These are phyloP conservation scores for Darevskia mixta DNA, from an alignment of 2,797 vertebrate genomes.

Conservation along the genomic window DNA sequence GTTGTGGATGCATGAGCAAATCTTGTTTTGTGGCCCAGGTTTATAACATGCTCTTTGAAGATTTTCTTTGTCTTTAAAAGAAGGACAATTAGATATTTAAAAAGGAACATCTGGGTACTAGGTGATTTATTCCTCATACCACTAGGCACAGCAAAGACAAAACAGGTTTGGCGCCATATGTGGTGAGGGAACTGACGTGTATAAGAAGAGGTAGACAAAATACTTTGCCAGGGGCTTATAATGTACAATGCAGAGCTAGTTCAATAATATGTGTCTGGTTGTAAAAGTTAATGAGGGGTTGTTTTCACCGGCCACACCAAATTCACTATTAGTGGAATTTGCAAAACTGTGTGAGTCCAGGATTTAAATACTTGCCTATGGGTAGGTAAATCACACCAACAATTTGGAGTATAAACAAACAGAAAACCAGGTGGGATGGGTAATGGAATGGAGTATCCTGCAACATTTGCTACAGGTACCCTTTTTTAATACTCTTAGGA, in stretches of 20 bases:
- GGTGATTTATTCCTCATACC: background rate
- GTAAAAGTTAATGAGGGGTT: background rate
- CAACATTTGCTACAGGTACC: no score
- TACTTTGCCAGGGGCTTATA: background rate
- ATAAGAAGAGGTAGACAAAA: background rate
- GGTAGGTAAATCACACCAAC: background rate
- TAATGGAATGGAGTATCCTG: no score
- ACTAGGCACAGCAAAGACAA: background rate
- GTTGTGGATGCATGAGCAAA: background rate
- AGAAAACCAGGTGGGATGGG: no score
- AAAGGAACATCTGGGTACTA: background rate
- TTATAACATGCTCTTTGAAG: conserved; percentile 22
- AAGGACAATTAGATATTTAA: background rate
- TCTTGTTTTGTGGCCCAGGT: background rate
- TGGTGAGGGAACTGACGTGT: accelerated
- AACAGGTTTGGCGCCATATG: background rate
- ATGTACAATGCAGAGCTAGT: background rate
- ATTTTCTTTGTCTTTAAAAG: background rate
- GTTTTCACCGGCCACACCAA: background rate
- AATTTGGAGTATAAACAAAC: no score
- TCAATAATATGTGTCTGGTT: background rate
- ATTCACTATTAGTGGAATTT: conserved; percentile 3
- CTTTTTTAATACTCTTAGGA: no score
- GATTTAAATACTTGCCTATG: background rate
- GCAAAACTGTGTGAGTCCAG: accelerated